Evolutionary conservation across 2,797 vertebrate species (phyloP).

Genomic region (Chanos chanos): DNA sequence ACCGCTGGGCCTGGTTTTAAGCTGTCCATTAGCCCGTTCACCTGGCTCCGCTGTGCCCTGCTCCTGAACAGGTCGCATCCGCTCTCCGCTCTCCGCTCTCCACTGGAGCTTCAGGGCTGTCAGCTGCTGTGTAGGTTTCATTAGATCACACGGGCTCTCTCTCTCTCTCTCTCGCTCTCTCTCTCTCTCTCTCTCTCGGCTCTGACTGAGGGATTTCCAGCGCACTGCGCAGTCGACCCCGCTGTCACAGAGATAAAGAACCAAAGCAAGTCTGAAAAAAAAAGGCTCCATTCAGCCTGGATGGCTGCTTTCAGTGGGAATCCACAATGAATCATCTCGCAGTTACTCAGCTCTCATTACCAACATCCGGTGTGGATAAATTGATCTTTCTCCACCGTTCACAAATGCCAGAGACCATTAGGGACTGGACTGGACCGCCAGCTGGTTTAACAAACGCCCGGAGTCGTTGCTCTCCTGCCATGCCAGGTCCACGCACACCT

Average conservation of each 20-base stretch:
- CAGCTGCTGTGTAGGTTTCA: background rate
- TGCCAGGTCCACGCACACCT: slow-evolving; percentile 13
- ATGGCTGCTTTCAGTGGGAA: background rate
- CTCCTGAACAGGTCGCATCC: too few relatives aligned
- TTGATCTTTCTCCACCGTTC: slow-evolving; percentile 56
- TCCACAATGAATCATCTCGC: slow-evolving; percentile 63
- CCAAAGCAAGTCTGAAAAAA: slow-evolving; percentile 7
- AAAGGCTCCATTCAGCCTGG: slow-evolving; percentile 1
- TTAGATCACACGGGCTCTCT: slow-evolving; percentile 17
- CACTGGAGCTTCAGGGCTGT: slow-evolving; percentile 12
- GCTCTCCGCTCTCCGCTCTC: too few relatives aligned
- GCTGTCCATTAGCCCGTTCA: too few relatives aligned
- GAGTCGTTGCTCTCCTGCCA: slow-evolving; percentile 14
- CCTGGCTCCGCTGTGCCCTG: too few relatives aligned
- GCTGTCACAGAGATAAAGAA: slow-evolving; percentile 56
- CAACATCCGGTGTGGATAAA: slow-evolving; percentile 65
- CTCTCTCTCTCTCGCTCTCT: too few relatives aligned
- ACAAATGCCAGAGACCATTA: slow-evolving; percentile 48
- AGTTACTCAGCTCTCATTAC: slow-evolving; percentile 70
- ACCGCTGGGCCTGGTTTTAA: too few relatives aligned
- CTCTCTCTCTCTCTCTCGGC: too few relatives aligned
- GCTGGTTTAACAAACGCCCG: slow-evolving; percentile 16
- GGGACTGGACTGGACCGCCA: slow-evolving; percentile 33
- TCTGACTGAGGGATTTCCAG: slow-evolving; percentile 17
- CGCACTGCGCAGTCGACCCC: slow-evolving; percentile 31